Base-by-base conservation (phyloP, 2,888 invertebrate genomes). In the Lasius fuliginosus region DNA sequence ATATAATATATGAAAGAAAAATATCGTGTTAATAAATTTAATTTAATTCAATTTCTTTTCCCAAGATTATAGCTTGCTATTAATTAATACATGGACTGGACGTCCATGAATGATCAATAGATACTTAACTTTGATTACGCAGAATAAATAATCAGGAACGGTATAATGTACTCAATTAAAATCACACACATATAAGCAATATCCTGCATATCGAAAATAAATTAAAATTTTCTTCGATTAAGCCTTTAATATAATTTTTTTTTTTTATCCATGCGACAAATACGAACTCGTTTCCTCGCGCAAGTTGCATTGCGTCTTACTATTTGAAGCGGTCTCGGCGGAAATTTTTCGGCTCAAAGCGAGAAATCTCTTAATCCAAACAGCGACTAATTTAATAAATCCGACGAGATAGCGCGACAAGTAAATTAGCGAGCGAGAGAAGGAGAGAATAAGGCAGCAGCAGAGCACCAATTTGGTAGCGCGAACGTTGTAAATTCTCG, bases 401-500 rank as follows among this genome's bases (percentile, higher is more conserved):
- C 68, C 68, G 65, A 68, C 69, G 74, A 88, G 89, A 89, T 89
- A 89, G 68, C 82, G 76, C 82, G 85, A 67, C 36, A 12, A 86
- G 83, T 64, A 73, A 82, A 74, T 56, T 62, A 42, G 46, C 36
- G n/a, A 27, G 12, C 46, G 27, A 71, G 67, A 58, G 23, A 73
- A 82, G 75, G 49, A 53, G 33, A 62, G 60, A 58, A 23, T 23
- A 23, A 56, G 23, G 71, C 46, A 49, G 67, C 69, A 67, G 68
- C 75, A 56, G 84, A 68, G 77, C 69, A 49, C 18, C 40, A 71
- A 86, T 84, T 89, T 89, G 90, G 92, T 90, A 90, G 91, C 87
- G 86, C 86, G 86, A 87, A 86, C 87, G 91, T 88, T 88, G 92
- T 91, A 91, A 92, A 93, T 92, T 90, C 90, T 89, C 87, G 92